Percentiles rank a stretch among this genome's conserved stretches.
These are phyloP conservation scores for Botrylloides violaceus DNA, from an alignment of 23 tunicate genomes.

Conservation along the genomic window DNA sequence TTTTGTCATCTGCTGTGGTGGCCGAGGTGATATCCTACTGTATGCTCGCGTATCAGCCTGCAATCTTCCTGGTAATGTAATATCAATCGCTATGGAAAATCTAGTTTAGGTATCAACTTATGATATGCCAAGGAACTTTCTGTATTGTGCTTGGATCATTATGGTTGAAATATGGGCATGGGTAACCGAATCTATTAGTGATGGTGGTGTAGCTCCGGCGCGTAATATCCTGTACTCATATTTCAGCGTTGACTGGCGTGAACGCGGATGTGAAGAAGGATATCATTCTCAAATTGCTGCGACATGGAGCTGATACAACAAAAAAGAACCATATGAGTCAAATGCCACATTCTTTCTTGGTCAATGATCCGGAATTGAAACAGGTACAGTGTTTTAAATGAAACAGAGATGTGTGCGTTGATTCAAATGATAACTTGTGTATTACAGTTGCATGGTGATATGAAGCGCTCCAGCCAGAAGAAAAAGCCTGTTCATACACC, in stretches of 20 bases:
- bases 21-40: too few species aligned
- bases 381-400: not conserved
- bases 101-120: too few species aligned
- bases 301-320: conserved; percentile 10
- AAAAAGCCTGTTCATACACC: not conserved
- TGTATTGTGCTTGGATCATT: too few species aligned
- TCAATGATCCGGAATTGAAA: not conserved
- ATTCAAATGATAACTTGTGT: not conserved
- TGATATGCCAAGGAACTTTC: too few species aligned
- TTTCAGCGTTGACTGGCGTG: not conserved
- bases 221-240: too few species aligned
- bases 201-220: too few species aligned
- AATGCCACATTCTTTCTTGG: conserved; percentile 15
- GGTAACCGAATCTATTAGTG: too few species aligned
- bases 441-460: conserved; percentile 7
- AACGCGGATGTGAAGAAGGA: not conserved
- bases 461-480: conserved; percentile 3
- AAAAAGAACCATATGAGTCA: conserved; percentile 19
- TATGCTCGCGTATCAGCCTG: too few species aligned
- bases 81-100: too few species aligned
- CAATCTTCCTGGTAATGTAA: too few species aligned
- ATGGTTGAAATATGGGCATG: too few species aligned
- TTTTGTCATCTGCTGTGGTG: too few species aligned
- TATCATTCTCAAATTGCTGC: conserved; percentile 1
- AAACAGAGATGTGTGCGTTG: not conserved